Conservation (phyloP, 2,113 vertebrate genomes). For the Pseudopodoces humilis region DNA sequence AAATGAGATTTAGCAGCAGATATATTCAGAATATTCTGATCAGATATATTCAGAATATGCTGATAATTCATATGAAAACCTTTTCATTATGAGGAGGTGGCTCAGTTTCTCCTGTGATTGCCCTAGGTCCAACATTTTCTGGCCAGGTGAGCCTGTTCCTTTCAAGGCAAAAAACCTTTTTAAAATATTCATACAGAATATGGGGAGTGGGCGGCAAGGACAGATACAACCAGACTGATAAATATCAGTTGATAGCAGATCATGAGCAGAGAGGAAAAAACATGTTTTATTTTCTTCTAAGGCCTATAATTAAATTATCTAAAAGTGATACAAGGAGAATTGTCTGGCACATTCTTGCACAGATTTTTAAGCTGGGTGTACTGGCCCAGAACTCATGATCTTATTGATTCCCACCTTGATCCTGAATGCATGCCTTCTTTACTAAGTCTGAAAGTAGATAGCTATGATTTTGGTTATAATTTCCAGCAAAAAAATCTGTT, state of each 20-base stretch:
- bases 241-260: neutral
- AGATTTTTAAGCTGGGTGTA: neutral
- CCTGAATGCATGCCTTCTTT: neutral
- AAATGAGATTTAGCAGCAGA: neutral
- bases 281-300: neutral
- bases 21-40: neutral
- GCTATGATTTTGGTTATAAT: neutral
- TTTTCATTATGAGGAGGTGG: neutral
- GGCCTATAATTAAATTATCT: neutral
- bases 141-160: neutral
- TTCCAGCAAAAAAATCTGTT: neutral
- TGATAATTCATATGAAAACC: neutral
- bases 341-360: neutral
- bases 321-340: neutral
- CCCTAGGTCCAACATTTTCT: neutral
- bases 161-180: neutral
- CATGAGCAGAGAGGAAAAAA: neutral
- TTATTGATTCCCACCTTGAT: neutral
- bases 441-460: neutral
- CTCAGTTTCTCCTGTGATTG: neutral
- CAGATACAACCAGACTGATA: neutral
- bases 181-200: neutral
- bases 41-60: neutral
- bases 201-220: rapidly evolving
- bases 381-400: neutral